Percentiles rank a stretch among this genome's conserved stretches.
phyloP scores from a whole-genome alignment of 2,888 invertebrate species.

The Isotomurus palustris region DNA sequence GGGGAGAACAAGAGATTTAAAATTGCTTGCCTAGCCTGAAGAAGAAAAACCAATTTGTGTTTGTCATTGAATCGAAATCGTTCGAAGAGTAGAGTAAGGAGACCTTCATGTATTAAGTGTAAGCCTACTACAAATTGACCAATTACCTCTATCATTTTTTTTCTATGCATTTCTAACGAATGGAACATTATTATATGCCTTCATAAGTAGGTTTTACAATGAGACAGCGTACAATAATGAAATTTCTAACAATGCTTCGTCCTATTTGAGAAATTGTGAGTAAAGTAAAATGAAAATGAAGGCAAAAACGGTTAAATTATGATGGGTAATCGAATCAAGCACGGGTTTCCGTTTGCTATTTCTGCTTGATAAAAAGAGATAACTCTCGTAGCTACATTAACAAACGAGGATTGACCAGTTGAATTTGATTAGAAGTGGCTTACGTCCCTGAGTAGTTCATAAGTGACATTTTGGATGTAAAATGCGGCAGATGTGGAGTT shows the following conservation, averaged over 20 bases:
- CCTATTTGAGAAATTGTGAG: too few relatives aligned
- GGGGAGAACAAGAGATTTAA: too few relatives aligned
- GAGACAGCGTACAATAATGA: too few relatives aligned
- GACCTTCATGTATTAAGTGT: too few relatives aligned
- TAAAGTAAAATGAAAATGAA: conserved; percentile 11
- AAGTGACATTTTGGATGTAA: conserved; percentile 8
- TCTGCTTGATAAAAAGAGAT: not conserved
- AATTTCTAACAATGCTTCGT: not conserved
- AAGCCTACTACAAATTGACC: too few relatives aligned
- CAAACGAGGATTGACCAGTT: not conserved
- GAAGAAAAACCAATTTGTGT: conserved; percentile 1
- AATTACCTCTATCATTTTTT: too few relatives aligned
- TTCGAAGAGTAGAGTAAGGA: too few relatives aligned
- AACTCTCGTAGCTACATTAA: not conserved
- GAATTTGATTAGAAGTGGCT: not conserved
- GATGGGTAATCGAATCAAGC: conserved; percentile 23
- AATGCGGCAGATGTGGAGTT: conserved; percentile 45
- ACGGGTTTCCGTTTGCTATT: conserved; percentile 7
- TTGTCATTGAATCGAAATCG: too few relatives aligned
- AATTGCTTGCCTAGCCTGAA: conserved; percentile 1
- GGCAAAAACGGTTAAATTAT: conserved; percentile 15
- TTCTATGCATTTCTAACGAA: too few relatives aligned
- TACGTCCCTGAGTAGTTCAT: not conserved
- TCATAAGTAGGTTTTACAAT: too few relatives aligned
- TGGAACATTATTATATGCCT: too few relatives aligned